Evolutionary conservation across 1,140 invertebrate genomes (phyloP).

Genomic region (Drosophila auraria): DNA sequence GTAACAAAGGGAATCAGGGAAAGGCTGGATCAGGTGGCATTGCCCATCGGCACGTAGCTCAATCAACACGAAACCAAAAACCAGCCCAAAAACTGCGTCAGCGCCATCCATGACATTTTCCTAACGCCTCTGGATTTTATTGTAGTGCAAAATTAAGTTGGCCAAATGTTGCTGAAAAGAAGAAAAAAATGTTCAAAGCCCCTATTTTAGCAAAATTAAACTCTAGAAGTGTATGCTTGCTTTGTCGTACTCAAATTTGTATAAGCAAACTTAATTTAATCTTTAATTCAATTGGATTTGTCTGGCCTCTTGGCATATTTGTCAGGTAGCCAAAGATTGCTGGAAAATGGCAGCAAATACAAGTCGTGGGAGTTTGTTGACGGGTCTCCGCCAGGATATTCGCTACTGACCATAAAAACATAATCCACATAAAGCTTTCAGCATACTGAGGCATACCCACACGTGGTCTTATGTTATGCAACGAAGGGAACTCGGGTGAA

Average conservation of each 20-base stretch:
- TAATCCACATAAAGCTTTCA: conserved; percentile 41
- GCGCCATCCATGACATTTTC: not conserved
- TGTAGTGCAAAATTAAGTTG: conserved; percentile 49
- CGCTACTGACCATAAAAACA: conserved; percentile 42
- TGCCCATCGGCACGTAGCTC: conserved; percentile 65
- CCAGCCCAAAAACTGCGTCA: not conserved
- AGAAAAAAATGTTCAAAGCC: not conserved
- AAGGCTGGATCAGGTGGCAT: conserved; percentile 21
- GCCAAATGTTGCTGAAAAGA: conserved; percentile 26
- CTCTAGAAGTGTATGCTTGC: not conserved
- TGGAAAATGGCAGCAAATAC: conserved; percentile 32
- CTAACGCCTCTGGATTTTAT: conserved; percentile 28
- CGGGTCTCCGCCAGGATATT: conserved; percentile 16
- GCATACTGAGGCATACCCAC: conserved; percentile 1
- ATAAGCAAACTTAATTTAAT: conserved; percentile 33
- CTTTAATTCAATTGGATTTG: conserved; percentile 14
- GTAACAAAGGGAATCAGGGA: conserved; percentile 1
- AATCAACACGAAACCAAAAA: conserved; percentile 51
- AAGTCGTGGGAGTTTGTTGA: not conserved
- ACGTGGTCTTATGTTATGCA: not conserved
- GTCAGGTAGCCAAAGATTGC: conserved; percentile 17
- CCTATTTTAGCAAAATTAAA: not conserved
- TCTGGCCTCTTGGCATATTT: conserved; percentile 27
- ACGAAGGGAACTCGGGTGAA: too few species aligned
- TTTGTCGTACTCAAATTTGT: conserved; percentile 15